Evolutionary conservation across 2,888 invertebrate species (phyloP).

Genomic region (Amiota minor): DNA sequence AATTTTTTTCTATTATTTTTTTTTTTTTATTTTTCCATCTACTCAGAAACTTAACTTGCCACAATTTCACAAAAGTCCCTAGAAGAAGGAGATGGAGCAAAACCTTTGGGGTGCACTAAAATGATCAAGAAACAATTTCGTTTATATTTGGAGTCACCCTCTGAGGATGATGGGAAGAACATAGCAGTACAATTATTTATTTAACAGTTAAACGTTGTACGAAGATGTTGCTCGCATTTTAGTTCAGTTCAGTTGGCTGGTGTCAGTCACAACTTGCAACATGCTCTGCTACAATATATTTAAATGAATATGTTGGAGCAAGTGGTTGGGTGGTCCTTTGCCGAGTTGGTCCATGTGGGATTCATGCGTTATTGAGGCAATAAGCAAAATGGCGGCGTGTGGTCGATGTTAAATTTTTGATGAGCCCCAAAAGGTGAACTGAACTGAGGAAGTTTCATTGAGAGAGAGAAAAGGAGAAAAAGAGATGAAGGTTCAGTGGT

Average conservation of each 20-base stretch:
- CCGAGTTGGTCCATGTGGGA: neutral
- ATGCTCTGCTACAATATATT: too few relatives aligned
- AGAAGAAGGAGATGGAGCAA: neutral
- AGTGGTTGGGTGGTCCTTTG: neutral
- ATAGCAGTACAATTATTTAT: constrained; percentile 64
- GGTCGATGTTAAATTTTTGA: constrained; percentile 60
- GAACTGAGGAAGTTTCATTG: too few relatives aligned
- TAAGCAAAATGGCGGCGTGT: constrained; percentile 56
- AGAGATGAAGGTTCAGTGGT: neutral
- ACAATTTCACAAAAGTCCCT: too few relatives aligned
- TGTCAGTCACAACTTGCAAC: neutral
- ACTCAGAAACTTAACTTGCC: too few relatives aligned
- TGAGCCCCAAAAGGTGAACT: constrained; percentile 41
- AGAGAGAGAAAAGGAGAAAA: neutral
- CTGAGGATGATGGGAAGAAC: neutral
- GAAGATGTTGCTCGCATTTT: neutral
- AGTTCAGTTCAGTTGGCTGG: neutral
- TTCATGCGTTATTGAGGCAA: constrained; percentile 35
- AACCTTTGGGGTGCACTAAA: constrained; percentile 70
- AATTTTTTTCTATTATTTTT: constrained; percentile 6
- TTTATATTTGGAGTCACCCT: constrained; percentile 51
- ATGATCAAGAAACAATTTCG: constrained; percentile 73
- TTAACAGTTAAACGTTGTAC: constrained; percentile 62
- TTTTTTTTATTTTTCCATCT: too few relatives aligned
- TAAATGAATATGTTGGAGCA: too few relatives aligned